Conservation (phyloP, 2,113 vertebrate species). For the Anguilla japonica region DNA sequence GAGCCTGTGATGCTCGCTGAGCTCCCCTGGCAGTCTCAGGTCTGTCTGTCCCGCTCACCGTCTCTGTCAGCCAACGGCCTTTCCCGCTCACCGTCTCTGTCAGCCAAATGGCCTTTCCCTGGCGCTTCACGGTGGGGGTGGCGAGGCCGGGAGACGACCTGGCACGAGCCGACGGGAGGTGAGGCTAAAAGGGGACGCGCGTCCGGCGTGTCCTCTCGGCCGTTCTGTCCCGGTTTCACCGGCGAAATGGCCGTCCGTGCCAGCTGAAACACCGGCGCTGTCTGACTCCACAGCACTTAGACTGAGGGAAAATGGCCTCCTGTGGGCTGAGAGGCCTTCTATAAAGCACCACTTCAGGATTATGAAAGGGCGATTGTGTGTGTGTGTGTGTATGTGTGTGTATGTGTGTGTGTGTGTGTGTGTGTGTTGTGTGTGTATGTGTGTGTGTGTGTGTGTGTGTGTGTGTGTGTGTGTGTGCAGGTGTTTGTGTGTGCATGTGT, state of each 20-base stretch:
- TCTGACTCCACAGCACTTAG: not conserved
- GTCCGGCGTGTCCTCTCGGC: not conserved
- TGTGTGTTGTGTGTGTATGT: not conserved
- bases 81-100: not conserved
- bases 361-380: not conserved
- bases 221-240: not conserved
- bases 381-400: not conserved
- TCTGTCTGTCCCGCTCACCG: not conserved
- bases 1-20: not conserved
- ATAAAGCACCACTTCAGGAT: not conserved
- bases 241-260: not conserved
- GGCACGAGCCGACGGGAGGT: not conserved
- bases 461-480: no score
- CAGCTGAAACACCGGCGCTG: not conserved
- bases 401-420: not conserved
- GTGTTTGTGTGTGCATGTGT: no score
- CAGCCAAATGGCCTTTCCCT: not conserved
- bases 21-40: not conserved
- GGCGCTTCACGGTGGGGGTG: not conserved
- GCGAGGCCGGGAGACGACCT: not conserved
- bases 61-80: not conserved
- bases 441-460: no score
- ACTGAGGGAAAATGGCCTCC: not conserved
- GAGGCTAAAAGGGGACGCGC: not conserved
- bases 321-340: not conserved